Evolutionary conservation across 2,113 vertebrate genomes (phyloP).

Genomic region (Pipra filicauda): DNA sequence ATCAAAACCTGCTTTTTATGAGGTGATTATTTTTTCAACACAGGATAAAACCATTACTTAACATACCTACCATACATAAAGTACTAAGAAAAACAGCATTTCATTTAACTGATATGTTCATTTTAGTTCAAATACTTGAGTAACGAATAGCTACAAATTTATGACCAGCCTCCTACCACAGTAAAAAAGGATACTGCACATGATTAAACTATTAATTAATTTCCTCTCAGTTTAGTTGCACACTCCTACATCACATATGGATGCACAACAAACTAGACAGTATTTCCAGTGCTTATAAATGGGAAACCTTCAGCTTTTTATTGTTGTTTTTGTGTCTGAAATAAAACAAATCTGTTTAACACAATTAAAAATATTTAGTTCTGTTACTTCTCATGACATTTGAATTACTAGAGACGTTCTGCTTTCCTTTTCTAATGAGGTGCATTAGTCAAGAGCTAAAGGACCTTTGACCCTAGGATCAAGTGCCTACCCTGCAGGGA

Average conservation of each 20-base stretch:
- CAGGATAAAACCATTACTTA: not conserved
- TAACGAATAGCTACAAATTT: not conserved
- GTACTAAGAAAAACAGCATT: not conserved
- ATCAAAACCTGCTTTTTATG: constrained; percentile 23
- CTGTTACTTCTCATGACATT: constrained; percentile 53
- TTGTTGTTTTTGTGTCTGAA: not conserved
- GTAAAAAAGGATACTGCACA: not conserved
- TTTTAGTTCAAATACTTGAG: not conserved
- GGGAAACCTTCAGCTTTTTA: not conserved
- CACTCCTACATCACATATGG: not conserved
- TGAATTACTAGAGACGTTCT: constrained; percentile 53
- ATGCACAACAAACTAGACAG: not conserved
- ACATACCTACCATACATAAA: not conserved
- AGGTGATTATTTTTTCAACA: constrained; percentile 22
- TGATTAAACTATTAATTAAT: not conserved
- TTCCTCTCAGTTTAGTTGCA: not conserved
- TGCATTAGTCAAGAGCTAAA: constrained; percentile 72
- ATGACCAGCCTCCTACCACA: not conserved
- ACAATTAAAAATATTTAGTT: constrained; percentile 49
- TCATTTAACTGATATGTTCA: not conserved
- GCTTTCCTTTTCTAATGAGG: constrained; percentile 72
- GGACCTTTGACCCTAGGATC: constrained; percentile 75
- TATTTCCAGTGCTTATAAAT: not conserved
- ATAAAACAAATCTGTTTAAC: constrained; percentile 31
- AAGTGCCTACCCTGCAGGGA: constrained; percentile 71